Base-by-base conservation (phyloP, 2,113 vertebrate genomes). In the Ariopsis seemanni region DNA sequence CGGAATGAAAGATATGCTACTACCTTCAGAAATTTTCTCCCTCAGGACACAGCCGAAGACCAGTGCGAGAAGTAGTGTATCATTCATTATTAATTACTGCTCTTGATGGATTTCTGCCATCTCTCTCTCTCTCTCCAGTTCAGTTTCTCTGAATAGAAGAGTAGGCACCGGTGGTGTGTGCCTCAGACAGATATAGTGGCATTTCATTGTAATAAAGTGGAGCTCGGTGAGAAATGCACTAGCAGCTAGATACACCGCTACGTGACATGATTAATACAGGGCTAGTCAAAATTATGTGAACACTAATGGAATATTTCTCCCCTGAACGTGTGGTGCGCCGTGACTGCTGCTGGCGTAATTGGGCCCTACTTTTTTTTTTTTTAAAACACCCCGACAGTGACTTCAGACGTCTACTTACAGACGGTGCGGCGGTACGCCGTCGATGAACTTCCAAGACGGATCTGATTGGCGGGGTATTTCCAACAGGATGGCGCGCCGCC, bases 81-180 rank as follows among this genome's bases (percentile, higher is more conserved):
- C 92, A 87, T 95, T 93, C 92, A 94, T 95, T 95, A 95, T 95
- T 96, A 93, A 96, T 95, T 94, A 55, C 91, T 86, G 91, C 93
- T 95, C 94, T 95, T 95, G 95, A 95, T 94, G 65, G 94, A 95
- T 93, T 92, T 69, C 53, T 71, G 52, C 78, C 50, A 4, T 20
- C 77, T 53, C 48, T 62, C 27, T 27, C 27, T 27, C 10, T 22
- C 5, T 30, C 60, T 69, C n/a, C 0, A 25, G 57, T 18, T 17
- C 30, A 52, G 17, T 84, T 62, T 57, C 25, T 42, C 34, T 85
- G 17, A 48, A 65, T 74, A 5, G 14, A 57, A 27, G 22, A 15
- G 67, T 10, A 50, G 62, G 10, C 27, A 17, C 27, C 67, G 60
- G 17, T 34, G 48, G 27, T 34, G 15, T 12, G 52, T 3, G 50